Percentiles rank a stretch among this genome's conserved stretches.
Conservation (phyloP, 2,888 invertebrate genomes). For the Macrophya annulata region DNA sequence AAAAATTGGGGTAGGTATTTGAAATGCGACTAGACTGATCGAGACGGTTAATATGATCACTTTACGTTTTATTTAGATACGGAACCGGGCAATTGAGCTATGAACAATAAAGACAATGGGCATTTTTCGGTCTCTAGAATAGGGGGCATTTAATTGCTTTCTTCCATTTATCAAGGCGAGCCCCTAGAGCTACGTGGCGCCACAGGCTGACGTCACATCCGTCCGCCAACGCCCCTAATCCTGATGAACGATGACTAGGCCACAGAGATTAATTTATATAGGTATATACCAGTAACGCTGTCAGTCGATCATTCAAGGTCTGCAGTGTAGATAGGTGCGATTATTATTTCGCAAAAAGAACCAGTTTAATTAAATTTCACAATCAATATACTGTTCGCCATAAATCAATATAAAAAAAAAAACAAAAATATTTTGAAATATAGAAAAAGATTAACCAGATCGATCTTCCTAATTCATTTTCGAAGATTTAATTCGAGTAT, state of each 20-base stretch:
- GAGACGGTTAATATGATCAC: not conserved
- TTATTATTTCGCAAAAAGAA: not conserved
- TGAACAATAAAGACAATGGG: conserved; percentile 37
- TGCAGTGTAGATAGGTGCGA: not conserved
- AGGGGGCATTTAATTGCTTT: conserved; percentile 54
- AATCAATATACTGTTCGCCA: not conserved
- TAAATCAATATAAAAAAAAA: not conserved
- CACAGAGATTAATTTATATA: conserved; percentile 52
- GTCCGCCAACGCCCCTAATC: conserved; percentile 55
- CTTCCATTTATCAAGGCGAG: conserved; percentile 55
- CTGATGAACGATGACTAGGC: conserved; percentile 52
- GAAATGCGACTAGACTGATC: not conserved
- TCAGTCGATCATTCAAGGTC: conserved; percentile 5
- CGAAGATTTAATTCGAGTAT: too few relatives aligned
- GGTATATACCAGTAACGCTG: conserved; percentile 14
- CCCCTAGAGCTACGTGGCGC: conserved; percentile 46
- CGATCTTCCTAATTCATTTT: too few relatives aligned
- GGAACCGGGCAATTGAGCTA: conserved; percentile 37
- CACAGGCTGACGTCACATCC: conserved; percentile 52
- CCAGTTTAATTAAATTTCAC: not conserved
- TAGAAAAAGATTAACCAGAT: too few relatives aligned
- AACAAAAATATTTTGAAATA: not conserved
- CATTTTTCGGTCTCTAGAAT: conserved; percentile 38
- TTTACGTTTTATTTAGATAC: conserved; percentile 25
- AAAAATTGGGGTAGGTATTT: not conserved